Conservation (phyloP, 2,888 invertebrate genomes). For the Lycia hirtaria region DNA sequence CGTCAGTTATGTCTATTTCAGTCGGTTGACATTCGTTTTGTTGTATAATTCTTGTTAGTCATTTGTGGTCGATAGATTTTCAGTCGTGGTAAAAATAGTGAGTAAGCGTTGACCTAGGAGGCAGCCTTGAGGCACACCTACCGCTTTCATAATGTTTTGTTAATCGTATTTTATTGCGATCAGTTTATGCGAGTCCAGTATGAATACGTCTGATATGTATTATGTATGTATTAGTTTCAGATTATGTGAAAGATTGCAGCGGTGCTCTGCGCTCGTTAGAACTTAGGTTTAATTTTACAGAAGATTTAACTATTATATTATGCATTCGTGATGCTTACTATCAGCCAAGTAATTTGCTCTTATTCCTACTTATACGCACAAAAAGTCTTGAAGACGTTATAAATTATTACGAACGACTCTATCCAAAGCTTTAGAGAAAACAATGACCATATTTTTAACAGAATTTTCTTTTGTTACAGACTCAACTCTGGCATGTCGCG, state of each 20-base stretch:
- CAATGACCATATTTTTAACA: slow-evolving; percentile 23
- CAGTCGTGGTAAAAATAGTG: slow-evolving; percentile 13
- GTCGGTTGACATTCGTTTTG: slow-evolving; percentile 7
- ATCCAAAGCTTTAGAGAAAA: slow-evolving; percentile 19
- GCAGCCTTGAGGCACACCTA: slow-evolving; percentile 22
- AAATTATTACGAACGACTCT: not conserved
- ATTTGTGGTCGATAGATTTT: slow-evolving; percentile 6
- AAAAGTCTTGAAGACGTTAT: too few relatives aligned
- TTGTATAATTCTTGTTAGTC: slow-evolving; percentile 7
- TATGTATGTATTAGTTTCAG: not conserved
- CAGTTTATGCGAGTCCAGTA: not conserved
- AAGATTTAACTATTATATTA: too few relatives aligned
- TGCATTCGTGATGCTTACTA: too few relatives aligned
- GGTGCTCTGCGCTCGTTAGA: too few relatives aligned
- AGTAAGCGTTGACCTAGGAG: slow-evolving; percentile 11
- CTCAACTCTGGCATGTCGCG: slow-evolving; percentile 50
- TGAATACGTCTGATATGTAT: not conserved
- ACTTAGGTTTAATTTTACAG: too few relatives aligned
- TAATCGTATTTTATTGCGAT: not conserved
- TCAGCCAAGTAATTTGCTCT: too few relatives aligned
- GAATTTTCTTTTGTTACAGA: slow-evolving; percentile 65
- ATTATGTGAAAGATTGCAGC: too few relatives aligned
- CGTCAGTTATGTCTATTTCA: slow-evolving; percentile 17
- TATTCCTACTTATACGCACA: too few relatives aligned
- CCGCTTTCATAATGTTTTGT: not conserved